Evolutionary conservation across 1,140 invertebrate species (phyloP).

Genomic region (Drosophila paulistorum): DNA sequence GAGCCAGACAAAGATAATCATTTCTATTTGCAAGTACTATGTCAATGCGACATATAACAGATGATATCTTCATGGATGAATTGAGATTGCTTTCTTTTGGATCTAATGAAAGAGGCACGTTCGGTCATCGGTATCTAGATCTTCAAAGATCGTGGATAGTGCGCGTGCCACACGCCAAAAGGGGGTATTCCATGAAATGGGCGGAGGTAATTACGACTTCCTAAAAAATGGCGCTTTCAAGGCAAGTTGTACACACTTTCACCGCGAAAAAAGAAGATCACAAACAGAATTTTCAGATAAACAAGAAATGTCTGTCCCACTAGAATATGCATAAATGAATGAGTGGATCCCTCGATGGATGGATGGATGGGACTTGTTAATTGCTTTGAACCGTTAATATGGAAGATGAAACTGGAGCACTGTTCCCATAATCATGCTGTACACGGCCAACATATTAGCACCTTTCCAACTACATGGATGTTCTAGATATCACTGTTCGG

Average conservation of each 20-base stretch:
- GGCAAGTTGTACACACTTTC: conserved; percentile 69
- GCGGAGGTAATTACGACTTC: conserved; percentile 31
- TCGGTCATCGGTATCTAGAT: conserved; percentile 19
- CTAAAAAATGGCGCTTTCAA: conserved; percentile 25
- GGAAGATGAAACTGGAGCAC: conserved; percentile 70
- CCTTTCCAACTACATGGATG: conserved; percentile 61
- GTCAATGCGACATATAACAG: neutral
- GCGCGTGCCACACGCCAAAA: conserved; percentile 61
- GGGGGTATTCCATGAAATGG: conserved; percentile 12
- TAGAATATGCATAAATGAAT: conserved; percentile 69
- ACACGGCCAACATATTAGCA: conserved; percentile 66
- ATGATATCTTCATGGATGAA: conserved; percentile 36
- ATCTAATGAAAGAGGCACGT: conserved; percentile 63
- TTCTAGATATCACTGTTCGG: conserved; percentile 68
- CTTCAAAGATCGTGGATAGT: conserved; percentile 41
- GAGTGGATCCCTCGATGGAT: conserved; percentile 23
- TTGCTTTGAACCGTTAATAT: conserved; percentile 78
- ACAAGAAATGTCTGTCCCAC: conserved; percentile 36
- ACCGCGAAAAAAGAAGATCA: conserved; percentile 58
- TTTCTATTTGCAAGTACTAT: neutral
- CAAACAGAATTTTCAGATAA: conserved; percentile 47
- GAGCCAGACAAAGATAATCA: neutral
- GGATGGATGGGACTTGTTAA: conserved; percentile 51
- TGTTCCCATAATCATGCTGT: conserved; percentile 62
- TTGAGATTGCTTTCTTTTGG: conserved; percentile 44